Conservation (phyloP, 2,888 invertebrate genomes). For the Temnothorax rugatulus region DNA sequence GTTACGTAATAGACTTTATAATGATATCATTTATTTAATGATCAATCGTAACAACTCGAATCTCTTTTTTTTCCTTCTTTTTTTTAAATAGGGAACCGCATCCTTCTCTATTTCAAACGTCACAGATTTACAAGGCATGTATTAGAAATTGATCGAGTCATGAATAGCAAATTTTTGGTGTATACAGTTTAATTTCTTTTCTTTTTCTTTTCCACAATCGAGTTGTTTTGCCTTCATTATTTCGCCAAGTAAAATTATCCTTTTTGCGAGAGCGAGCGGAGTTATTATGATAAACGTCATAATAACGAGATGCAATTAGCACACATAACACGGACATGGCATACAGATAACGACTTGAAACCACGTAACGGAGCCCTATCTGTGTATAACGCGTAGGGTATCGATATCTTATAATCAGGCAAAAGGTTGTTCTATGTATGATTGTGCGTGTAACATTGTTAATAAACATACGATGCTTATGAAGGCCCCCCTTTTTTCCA, state of each 20-base stretch:
- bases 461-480: constrained; percentile 86
- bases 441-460: constrained; percentile 85
- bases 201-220: constrained; percentile 42
- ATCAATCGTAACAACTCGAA: not conserved
- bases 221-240: constrained; percentile 45
- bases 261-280: constrained; percentile 34
- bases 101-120: not conserved
- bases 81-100: not conserved
- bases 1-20: constrained; percentile 23
- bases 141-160: not conserved
- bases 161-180: constrained; percentile 74
- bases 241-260: constrained; percentile 45
- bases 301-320: constrained; percentile 53
- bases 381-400: constrained; percentile 70
- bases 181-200: constrained; percentile 68
- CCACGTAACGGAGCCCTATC: constrained; percentile 76
- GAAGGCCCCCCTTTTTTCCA: constrained; percentile 69
- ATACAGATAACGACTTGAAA: constrained; percentile 84
- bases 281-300: constrained; percentile 28
- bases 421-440: constrained; percentile 85
- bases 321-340: constrained; percentile 81
- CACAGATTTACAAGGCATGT: constrained; percentile 50
- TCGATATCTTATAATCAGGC: constrained; percentile 79
- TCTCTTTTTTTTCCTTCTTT: not conserved
- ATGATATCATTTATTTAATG: constrained; percentile 20